Conservation (phyloP, 2,113 vertebrate species). For the Erythrocercus mccallii region DNA sequence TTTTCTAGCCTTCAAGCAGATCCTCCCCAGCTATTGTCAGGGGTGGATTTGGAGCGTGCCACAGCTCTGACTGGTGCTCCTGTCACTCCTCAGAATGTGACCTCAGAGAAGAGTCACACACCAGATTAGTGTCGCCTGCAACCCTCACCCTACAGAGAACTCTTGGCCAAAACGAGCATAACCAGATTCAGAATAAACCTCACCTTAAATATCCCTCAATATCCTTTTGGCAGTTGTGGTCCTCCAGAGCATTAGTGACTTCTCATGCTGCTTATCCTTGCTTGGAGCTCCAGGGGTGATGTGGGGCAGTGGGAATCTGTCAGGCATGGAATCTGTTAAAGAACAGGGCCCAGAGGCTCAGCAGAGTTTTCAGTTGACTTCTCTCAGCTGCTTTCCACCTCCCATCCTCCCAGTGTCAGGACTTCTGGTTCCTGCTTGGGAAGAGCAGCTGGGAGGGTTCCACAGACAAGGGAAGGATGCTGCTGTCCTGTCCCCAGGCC, state of each 20-base stretch:
- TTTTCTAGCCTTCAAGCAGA: background rate
- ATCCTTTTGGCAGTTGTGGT: background rate
- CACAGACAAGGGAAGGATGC: rapidly evolving
- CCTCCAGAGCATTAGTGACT: background rate
- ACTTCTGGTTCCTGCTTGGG: background rate
- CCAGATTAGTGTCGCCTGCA: background rate
- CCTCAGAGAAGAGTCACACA: background rate
- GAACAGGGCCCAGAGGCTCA: background rate
- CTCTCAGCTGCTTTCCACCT: background rate
- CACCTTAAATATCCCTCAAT: background rate
- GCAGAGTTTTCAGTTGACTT: background rate
- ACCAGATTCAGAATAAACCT: background rate
- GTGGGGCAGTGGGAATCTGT: background rate
- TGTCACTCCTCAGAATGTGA: background rate
- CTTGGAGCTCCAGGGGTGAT: background rate
- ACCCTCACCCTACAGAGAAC: background rate
- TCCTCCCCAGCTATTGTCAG: background rate
- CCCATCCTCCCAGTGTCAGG: background rate
- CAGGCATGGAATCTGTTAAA: background rate
- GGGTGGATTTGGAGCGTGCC: background rate
- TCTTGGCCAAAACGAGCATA: background rate
- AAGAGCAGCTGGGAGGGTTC: background rate
- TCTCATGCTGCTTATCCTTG: background rate
- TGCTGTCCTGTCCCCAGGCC: background rate
- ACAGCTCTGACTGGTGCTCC: background rate